These are phyloP conservation scores for Entomyzon cyanotis DNA, from an alignment of 2,113 vertebrate species.

Conservation along the genomic window DNA sequence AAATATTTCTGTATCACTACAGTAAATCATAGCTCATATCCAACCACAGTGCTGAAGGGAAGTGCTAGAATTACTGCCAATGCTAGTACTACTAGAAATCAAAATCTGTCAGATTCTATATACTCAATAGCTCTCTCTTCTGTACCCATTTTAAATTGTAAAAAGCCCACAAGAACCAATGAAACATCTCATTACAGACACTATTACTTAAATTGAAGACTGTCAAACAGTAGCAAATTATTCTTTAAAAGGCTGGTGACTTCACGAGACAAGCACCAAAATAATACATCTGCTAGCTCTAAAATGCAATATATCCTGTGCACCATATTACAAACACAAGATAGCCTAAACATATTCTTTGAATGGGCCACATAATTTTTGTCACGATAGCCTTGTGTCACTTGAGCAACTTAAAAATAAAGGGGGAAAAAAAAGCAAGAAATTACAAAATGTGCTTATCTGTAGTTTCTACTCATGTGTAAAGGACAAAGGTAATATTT, in stretches of 20 bases:
- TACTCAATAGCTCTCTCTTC: not conserved
- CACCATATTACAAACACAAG: not conserved
- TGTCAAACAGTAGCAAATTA: not conserved
- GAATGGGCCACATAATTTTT: not conserved
- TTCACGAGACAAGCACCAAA: not conserved
- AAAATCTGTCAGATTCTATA: constrained; percentile 24
- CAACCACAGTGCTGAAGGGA: not conserved
- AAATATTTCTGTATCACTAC: constrained; percentile 30
- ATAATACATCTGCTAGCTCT: not conserved
- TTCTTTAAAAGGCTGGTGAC: not conserved
- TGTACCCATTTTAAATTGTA: not conserved
- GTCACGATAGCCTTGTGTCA: not conserved
- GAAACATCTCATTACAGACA: constrained; percentile 20
- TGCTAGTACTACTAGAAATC: constrained; percentile 22
- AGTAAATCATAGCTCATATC: constrained; percentile 30
- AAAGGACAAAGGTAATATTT: not conserved
- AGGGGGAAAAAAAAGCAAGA: not conserved
- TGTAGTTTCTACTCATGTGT: not conserved
- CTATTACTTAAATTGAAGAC: constrained; percentile 2
- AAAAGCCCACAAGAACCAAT: not conserved
- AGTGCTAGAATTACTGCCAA: constrained; percentile 33
- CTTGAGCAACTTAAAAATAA: not conserved
- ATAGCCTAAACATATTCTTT: not conserved
- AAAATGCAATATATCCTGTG: not conserved
- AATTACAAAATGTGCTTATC: not conserved